Evolutionary conservation across 2,888 invertebrate species (phyloP).

Genomic region (Psococerastis gibbosa): DNA sequence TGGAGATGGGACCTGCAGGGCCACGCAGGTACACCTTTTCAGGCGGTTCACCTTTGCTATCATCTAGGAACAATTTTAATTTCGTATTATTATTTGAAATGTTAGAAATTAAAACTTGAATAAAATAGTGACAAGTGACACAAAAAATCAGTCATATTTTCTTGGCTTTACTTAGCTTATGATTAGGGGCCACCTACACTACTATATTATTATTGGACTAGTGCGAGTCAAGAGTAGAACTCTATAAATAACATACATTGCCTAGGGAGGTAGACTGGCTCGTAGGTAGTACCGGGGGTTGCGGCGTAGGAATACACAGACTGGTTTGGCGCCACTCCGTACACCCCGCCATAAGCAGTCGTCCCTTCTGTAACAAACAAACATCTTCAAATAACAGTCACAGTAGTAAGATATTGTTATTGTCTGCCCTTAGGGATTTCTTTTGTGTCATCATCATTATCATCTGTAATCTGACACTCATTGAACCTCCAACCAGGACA

Average conservation of each 20-base stretch:
- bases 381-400: too few relatives aligned
- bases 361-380: conserved; percentile 6
- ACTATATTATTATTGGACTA: too few relatives aligned
- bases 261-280: conserved; percentile 4
- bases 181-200: too few relatives aligned
- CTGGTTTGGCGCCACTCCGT: conserved; percentile 1
- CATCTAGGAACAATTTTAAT: not conserved
- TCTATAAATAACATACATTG: conserved; percentile 7
- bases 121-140: not conserved
- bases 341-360: conserved; percentile 4
- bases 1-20: not conserved
- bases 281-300: not conserved
- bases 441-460: too few relatives aligned
- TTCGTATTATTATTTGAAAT: not conserved
- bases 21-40: conserved; percentile 4
- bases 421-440: too few relatives aligned
- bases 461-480: too few relatives aligned
- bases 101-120: not conserved
- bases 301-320: conserved; percentile 8
- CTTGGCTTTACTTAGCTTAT: too few relatives aligned
- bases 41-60: conserved; percentile 4
- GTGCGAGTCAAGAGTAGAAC: too few relatives aligned
- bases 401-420: too few relatives aligned
- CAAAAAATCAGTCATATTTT: too few relatives aligned
- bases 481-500: too few relatives aligned